phyloP scores from a whole-genome alignment of 2,797 vertebrate species.

The Paedocypris micromegethes region DNA sequence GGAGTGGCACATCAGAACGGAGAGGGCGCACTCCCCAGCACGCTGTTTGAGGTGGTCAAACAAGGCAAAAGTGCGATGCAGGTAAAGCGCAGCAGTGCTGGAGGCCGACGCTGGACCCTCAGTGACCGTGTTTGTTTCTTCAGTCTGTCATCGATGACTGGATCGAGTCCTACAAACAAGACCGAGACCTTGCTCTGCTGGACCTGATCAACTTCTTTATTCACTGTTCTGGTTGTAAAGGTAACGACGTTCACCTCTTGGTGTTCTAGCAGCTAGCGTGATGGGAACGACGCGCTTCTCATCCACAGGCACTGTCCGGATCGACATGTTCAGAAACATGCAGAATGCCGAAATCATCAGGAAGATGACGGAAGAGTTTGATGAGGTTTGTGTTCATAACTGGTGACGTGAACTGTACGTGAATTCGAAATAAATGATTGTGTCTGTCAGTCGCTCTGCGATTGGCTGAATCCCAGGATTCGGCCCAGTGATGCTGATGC shows the following conservation, averaged over 20 bases:
- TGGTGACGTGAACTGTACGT: no score
- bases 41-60: slow-evolving; percentile 96
- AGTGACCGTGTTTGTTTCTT: background rate
- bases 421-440: no score
- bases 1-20: slow-evolving; percentile 94
- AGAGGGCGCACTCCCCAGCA: slow-evolving; percentile 83
- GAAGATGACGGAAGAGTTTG: slow-evolving; percentile 99
- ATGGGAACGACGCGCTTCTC: no score
- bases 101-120: no score
- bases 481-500: no score
- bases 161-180: slow-evolving; percentile 99
- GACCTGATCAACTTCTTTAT: slow-evolving; percentile 99
- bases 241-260: slow-evolving; percentile 58
- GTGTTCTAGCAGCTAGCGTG: no score
- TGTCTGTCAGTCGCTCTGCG: no score
- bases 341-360: slow-evolving; percentile 99
- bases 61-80: slow-evolving; percentile 98
- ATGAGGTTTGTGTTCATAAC: slow-evolving; percentile 76
- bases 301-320: slow-evolving; percentile 87
- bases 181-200: slow-evolving; percentile 94
- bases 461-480: no score
- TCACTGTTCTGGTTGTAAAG: slow-evolving; percentile 99
- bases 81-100: slow-evolving; percentile 61
- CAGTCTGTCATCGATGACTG: slow-evolving; percentile 95
- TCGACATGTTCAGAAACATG: slow-evolving; percentile 99